Evolutionary conservation across 2,113 vertebrate genomes (phyloP), one percentile per base, ranked within the genome.

Genomic region (Marmota flaviventris): DNA sequence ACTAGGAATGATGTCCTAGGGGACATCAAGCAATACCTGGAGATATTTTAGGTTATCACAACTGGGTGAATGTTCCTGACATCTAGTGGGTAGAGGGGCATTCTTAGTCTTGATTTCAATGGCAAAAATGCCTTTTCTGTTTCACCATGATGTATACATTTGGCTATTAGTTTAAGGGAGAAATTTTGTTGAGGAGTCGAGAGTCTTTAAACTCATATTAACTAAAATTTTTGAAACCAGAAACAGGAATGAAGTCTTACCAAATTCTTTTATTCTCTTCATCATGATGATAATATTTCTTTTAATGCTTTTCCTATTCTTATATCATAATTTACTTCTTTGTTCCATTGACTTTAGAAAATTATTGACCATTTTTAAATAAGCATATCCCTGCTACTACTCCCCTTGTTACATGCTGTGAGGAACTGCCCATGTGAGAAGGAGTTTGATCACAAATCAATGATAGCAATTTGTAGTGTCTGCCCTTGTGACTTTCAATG

Each of bases 261-360:
- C 72, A 92, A 78, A 42, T 82, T 72, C 3, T 79, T 87, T 86
- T 53, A 58, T 12, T 39, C 34, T 84, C 90, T 92, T 93, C 61
- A 89, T 70, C 61, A 85, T 53, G 65, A 77, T 76, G 32, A 37
- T 61, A 37, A 27, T 63, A 72, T 39, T 73, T 29, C 37, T 39
- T 61, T 92, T 85, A 75, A 34, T 25, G 16, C 81, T 87, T 85
- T n/a, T 75, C 34, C 29, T 77, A 3, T 67, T 91, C 63, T 87
- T 93, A 82, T 45, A 85, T 87, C 91, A 82, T 45, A 85, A 91
- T 79, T 93, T 70, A 85, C 84, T 95, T 92, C 70, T 92, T 91
- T 39, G 79, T 70, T 79, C 79, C 34, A 89, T 25, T 89, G 83
- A 84, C 72, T 73, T 73, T 85, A 93, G 77, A 93, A 91, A 89